Evolutionary conservation across 2,797 vertebrate genomes (phyloP).

Genomic region (Buceros bicornis): DNA sequence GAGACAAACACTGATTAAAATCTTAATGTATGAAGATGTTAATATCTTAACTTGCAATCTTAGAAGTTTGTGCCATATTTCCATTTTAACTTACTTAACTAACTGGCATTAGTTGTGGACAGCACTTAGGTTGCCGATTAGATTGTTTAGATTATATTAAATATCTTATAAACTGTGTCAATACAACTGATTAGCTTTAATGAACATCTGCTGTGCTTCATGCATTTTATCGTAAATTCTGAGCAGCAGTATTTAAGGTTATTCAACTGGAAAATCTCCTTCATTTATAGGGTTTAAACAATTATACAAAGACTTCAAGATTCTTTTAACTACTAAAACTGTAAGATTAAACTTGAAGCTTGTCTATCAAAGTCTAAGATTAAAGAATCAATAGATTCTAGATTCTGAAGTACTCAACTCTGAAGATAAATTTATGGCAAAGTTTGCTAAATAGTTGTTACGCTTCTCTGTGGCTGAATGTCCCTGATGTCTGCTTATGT

Average conservation of each 20-base stretch:
- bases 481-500: background rate
- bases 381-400: background rate
- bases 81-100: background rate
- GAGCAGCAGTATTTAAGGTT: constrained; percentile 29
- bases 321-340: background rate
- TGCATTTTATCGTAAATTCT: constrained; percentile 8
- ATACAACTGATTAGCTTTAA: constrained; percentile 44
- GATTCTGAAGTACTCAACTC: background rate
- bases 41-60: background rate
- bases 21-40: background rate
- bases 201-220: constrained; percentile 43
- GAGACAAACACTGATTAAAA: background rate
- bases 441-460: background rate
- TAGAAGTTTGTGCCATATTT: background rate
- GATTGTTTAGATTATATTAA: constrained; percentile 23
- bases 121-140: background rate
- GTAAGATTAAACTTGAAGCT: background rate
- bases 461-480: background rate
- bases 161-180: constrained; percentile 15
- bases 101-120: background rate
- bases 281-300: constrained; percentile 49
- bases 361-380: background rate
- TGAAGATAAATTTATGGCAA: background rate
- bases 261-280: constrained; percentile 64
- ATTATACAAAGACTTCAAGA: constrained; percentile 22